Evolutionary conservation across 2,113 vertebrate genomes (phyloP).

Genomic region (Odocoileus virginianus): DNA sequence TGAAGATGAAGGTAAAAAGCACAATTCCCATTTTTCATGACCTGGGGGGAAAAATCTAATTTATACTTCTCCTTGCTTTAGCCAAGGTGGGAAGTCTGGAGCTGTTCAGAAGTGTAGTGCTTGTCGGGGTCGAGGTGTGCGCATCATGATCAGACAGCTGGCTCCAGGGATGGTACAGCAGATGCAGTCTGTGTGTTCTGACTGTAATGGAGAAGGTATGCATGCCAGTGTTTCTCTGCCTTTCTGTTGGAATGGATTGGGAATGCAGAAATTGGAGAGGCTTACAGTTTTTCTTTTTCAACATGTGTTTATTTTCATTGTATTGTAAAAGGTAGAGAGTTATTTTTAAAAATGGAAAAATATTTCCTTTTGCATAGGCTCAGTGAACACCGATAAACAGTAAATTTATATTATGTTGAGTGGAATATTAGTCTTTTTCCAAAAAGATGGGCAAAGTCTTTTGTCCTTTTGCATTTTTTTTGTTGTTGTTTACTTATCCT

Average conservation of each 20-base stretch:
- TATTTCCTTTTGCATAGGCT: neutral
- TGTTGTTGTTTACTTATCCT: neutral
- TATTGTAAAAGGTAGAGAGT: neutral
- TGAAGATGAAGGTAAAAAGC: neutral
- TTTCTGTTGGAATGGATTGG: neutral
- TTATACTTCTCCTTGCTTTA: constrained; percentile 73
- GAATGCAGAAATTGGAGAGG: neutral
- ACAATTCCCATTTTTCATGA: neutral
- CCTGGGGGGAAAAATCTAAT: neutral
- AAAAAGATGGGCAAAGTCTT: neutral
- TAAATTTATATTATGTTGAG: neutral
- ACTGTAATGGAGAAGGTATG: constrained; percentile 97
- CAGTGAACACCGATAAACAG: neutral
- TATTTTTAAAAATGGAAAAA: neutral
- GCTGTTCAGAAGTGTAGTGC: constrained; percentile 96
- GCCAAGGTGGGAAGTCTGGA: constrained; percentile 96
- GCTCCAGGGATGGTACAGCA: constrained; percentile 99
- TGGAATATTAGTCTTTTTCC: neutral
- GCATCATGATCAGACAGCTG: constrained; percentile 98
- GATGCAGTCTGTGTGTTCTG: constrained; percentile 98
- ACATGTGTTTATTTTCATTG: neutral
- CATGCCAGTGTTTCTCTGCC: constrained; percentile 15
- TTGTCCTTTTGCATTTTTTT: neutral
- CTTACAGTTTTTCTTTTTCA: neutral
- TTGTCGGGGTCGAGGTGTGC: constrained; percentile 94